These are phyloP conservation scores for Elmis aenea DNA, from an alignment of 2,888 invertebrate species.

Conservation along the genomic window DNA sequence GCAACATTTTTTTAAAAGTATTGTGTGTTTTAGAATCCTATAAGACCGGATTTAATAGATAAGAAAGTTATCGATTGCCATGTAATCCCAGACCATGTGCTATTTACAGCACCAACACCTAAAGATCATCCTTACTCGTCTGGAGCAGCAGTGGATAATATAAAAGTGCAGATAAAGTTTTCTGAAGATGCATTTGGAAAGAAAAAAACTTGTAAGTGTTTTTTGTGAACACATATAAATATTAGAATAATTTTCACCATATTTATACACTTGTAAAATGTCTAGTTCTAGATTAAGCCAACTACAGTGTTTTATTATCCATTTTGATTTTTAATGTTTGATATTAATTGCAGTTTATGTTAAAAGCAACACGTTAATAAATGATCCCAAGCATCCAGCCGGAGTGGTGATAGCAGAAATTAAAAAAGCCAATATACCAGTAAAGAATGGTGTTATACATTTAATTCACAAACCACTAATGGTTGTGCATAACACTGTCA, in stretches of 20 bases:
- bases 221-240: background rate
- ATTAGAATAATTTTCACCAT: too few relatives aligned
- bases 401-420: constrained; percentile 87
- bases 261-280: too few relatives aligned
- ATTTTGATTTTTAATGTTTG: constrained; percentile 7
- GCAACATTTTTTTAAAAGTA: constrained; percentile 1
- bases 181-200: constrained; percentile 65
- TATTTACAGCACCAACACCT: constrained; percentile 79
- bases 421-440: constrained; percentile 84
- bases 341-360: constrained; percentile 72
- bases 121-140: constrained; percentile 72
- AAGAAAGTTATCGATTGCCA: constrained; percentile 84
- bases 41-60: constrained; percentile 63
- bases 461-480: constrained; percentile 87
- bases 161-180: constrained; percentile 78
- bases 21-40: constrained; percentile 29
- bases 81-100: constrained; percentile 78
- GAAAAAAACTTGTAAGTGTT: constrained; percentile 55
- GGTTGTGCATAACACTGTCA: constrained; percentile 85
- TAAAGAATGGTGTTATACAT: constrained; percentile 88
- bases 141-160: constrained; percentile 74
- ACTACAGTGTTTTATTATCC: background rate
- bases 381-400: constrained; percentile 70
- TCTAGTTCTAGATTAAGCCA: too few relatives aligned
- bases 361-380: constrained; percentile 76